Evolutionary conservation across 1,140 invertebrate species (phyloP).

Genomic region (Neomicropteryx cornuta): DNA sequence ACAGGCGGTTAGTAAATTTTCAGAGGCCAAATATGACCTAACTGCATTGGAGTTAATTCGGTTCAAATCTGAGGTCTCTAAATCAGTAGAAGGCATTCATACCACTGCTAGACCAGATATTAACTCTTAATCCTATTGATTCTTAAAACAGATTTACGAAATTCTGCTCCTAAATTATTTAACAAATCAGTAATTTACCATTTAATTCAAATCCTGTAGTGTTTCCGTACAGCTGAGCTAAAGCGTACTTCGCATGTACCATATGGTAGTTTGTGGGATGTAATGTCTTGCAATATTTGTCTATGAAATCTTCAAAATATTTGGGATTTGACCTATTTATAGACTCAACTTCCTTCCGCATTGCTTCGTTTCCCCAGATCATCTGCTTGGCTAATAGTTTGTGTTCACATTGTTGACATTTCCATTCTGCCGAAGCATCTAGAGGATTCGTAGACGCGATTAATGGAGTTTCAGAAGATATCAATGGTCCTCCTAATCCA

Average conservation of each 20-base stretch:
- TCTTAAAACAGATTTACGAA: not conserved
- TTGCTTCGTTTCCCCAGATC: constrained; percentile 42
- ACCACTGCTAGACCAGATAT: too few relatives aligned
- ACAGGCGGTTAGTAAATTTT: too few relatives aligned
- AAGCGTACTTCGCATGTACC: constrained; percentile 52
- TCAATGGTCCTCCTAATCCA: constrained; percentile 25
- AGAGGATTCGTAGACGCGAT: constrained; percentile 46
- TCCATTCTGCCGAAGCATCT: constrained; percentile 45
- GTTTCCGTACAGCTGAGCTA: constrained; percentile 54
- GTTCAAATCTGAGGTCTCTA: too few relatives aligned
- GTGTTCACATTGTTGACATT: constrained; percentile 48
- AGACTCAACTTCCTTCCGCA: constrained; percentile 47
- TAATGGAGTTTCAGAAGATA: constrained; percentile 26
- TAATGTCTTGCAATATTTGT: constrained; percentile 43
- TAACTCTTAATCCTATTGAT: too few relatives aligned
- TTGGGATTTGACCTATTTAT: constrained; percentile 40
- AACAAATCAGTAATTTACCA: too few relatives aligned
- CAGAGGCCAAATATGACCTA: too few relatives aligned
- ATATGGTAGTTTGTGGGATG: constrained; percentile 53
- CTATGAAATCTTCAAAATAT: constrained; percentile 48
- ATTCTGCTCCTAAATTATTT: too few relatives aligned
- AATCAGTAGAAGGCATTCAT: too few relatives aligned
- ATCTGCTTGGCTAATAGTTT: constrained; percentile 43
- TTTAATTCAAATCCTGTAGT: constrained; percentile 38
- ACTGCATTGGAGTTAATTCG: too few relatives aligned